A percentile compares a stretch with the other conserved stretches of the same genome.
phyloP scores from a whole-genome alignment of 2,113 vertebrate species.

The Apistogramma diplotaenia region DNA sequence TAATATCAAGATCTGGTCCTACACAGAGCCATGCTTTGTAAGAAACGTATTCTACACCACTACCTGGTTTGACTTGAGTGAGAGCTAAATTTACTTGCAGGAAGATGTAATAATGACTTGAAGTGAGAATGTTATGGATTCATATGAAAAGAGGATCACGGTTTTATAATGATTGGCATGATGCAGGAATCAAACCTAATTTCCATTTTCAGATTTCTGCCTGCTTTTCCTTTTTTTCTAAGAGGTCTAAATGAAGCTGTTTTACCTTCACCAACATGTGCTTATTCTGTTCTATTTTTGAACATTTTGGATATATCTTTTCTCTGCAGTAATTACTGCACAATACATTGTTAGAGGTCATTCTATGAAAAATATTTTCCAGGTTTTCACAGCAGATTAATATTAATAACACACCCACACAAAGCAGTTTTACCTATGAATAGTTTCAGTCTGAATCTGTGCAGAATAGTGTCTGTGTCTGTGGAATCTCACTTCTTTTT shows the following conservation, averaged over 20 bases:
- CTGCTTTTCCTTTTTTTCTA: background rate
- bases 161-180: background rate
- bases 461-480: slow-evolving; percentile 10
- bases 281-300: too few species aligned
- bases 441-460: slow-evolving; percentile 1
- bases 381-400: background rate
- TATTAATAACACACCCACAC: background rate
- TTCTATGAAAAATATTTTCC: background rate
- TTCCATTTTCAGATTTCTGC: background rate
- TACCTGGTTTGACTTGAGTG: background rate
- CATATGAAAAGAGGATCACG: background rate
- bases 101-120: background rate
- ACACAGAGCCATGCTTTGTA: background rate
- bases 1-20: background rate
- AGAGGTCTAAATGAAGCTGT: background rate
- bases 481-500: background rate
- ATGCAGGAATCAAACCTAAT: background rate
- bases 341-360: too few species aligned
- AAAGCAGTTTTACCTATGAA: background rate
- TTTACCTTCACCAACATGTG: background rate
- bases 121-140: background rate
- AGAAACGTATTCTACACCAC: background rate
- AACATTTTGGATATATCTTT: too few species aligned
- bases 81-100: background rate
- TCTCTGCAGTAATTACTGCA: too few species aligned